Evolutionary conservation across 2,113 vertebrate species (phyloP), one percentile per base, ranked within the genome.

Genomic region (Arothron firmamentum): DNA sequence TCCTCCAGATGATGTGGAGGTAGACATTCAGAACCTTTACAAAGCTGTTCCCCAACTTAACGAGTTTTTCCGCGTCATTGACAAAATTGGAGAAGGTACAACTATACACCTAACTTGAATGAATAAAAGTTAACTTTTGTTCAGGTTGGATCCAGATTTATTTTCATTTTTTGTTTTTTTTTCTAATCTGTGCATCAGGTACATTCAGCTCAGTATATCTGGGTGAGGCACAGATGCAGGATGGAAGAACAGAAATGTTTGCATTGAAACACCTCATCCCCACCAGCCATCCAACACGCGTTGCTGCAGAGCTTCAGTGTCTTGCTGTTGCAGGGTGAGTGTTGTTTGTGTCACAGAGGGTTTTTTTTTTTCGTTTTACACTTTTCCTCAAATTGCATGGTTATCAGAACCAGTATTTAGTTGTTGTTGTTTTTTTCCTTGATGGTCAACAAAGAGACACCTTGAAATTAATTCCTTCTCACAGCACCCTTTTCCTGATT

Each of bases 131-230:
- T 21, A 3, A 14, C 18, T 11, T 16, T 43, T 51, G 2, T 46
- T 34, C 3, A 28, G 18, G 4, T 21, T 59, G 3, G 10, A 52
- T n/a, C 13, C 20, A 18, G 1, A 8, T 25, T 7, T 0, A 41
- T 61, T 5, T 31, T 6, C 34, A 6, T 52, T 0, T 1, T 23
- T 34, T 14, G 4, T 28, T 69, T 45, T 41, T 13, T 3, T 77
- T 18, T 46, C 2, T 4, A 11, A 3, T 45, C 4, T 74, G 16
- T 58, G 34, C 16, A 52, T 69, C 65, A 99, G 97, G 97, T 67
- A 99, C 97, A 2, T 99, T 99, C 84, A 99, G 97, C 88, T 95
- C 96, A 2, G 97, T 99, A 68, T 99, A 97, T 85, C 88, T 98
- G 81, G 97, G 94, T 19, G 93, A 94, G 77, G 94, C 93, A 48